Base-by-base conservation (phyloP, 2,888 invertebrate genomes). In the Anoplius nigerrimus region DNA sequence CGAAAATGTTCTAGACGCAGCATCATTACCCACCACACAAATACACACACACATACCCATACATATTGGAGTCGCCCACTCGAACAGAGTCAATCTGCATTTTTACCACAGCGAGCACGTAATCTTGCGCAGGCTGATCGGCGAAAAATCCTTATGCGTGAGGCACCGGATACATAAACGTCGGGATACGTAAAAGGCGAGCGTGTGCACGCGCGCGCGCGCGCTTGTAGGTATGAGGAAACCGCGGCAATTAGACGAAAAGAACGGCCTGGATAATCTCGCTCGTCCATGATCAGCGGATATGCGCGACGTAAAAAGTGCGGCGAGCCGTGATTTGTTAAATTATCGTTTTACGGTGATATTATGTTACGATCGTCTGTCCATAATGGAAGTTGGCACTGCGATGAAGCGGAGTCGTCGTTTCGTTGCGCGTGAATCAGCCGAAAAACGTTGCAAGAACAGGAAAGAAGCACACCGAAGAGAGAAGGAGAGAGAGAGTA, bases 161-260 rank as follows among this genome's bases (percentile, higher is more conserved):
- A 48, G 48, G 8, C 18, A n/a, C 46, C 56, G 55, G 51, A 21
- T 20, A 24, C 45, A 45, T 45, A 3, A 16, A 18, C 48, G 48
- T 16, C n/a, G n/a, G n/a, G n/a, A n/a, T n/a, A n/a, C n/a, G n/a
- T n/a, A n/a, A n/a, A n/a, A n/a, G 13, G 34, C 43, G 13, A 27
- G n/a, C 51, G 18, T 27, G n/a, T 34, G 20, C 24, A 16, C n/a
- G 21, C 24, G 21, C n/a, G 21, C 34, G 46, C 15, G 22, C 61
- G 52, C 5, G 13, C 48, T 48, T 5, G 13, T 48, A 48, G 11
- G n/a, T 48, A 4, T 48, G 34, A 34, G 34, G 11, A 34, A 11
- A 34, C 11, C 55, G 60, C 16, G 57, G 59, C 67, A 67, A 70
- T 68, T 71, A 68, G 61, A 58, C 64, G 68, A 71, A 68, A 71